These are phyloP conservation scores for Catharus fuscescens DNA, from an alignment of 2,113 vertebrate species.

Conservation along the genomic window DNA sequence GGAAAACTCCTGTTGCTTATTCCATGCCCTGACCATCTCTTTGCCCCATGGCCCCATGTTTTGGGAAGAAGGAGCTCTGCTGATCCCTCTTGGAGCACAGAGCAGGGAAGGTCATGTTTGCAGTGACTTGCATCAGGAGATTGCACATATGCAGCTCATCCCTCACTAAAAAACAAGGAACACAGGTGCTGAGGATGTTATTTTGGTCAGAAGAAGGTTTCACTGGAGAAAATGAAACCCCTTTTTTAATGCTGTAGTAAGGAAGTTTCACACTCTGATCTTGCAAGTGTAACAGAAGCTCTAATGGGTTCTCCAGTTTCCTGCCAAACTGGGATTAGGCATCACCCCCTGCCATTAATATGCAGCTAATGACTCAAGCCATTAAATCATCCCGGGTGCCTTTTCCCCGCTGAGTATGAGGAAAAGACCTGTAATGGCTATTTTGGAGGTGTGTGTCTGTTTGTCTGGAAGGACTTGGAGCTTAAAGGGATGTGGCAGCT, in stretches of 20 bases:
- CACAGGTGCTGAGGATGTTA: background rate
- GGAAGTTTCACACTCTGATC: background rate
- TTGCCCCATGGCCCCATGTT: background rate
- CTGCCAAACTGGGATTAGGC: constrained; percentile 28
- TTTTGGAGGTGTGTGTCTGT: background rate
- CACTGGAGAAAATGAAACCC: background rate
- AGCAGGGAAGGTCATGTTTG: background rate
- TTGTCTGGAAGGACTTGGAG: background rate
- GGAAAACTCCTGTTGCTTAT: background rate
- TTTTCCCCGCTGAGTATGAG: constrained; percentile 18
- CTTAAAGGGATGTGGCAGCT: background rate
- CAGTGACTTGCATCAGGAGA: background rate
- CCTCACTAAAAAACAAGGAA: background rate
- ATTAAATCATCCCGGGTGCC: background rate
- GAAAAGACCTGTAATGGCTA: background rate
- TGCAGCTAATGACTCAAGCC: background rate
- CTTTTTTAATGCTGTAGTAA: background rate
- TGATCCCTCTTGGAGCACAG: background rate
- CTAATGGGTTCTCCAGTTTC: background rate
- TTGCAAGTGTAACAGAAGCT: background rate
- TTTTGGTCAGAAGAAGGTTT: background rate
- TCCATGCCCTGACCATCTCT: background rate
- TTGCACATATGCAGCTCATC: background rate
- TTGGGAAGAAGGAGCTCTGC: background rate
- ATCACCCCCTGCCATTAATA: background rate